Evolutionary conservation across 1,140 invertebrate genomes (phyloP).

Genomic region (Neodiprion fabricii): DNA sequence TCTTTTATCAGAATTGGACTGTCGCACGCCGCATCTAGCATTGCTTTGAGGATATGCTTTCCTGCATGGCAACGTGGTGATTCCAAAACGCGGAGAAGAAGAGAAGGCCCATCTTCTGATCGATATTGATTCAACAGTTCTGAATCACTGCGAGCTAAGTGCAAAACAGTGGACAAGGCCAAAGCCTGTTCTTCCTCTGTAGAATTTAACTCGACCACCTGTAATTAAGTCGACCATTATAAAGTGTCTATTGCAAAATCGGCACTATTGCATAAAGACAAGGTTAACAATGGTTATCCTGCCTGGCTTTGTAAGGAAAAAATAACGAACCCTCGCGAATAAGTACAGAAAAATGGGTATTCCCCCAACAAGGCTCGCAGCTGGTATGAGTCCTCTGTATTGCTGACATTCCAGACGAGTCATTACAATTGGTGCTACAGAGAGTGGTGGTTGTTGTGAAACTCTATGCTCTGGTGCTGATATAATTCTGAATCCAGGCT

Average conservation of each 20-base stretch:
- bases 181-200: conserved; percentile 65
- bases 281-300: neutral
- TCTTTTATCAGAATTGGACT: conserved; percentile 59
- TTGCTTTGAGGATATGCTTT: conserved; percentile 64
- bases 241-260: neutral
- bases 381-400: conserved; percentile 63
- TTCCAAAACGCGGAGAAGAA: conserved; percentile 65
- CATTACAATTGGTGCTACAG: conserved; percentile 49
- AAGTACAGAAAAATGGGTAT: conserved; percentile 67
- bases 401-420: conserved; percentile 54
- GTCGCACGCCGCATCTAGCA: conserved; percentile 66
- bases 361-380: conserved; percentile 66
- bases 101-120: conserved; percentile 55
- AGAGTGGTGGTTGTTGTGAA: conserved; percentile 60
- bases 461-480: conserved; percentile 56
- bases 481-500: conserved; percentile 59
- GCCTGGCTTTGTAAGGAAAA: conserved; percentile 10
- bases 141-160: conserved; percentile 61
- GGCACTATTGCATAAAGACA: neutral
- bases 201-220: conserved; percentile 68
- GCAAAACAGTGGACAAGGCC: conserved; percentile 64
- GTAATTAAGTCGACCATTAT: conserved; percentile 10
- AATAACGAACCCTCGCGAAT: conserved; percentile 63
- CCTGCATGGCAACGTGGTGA: conserved; percentile 60
- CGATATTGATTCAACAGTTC: conserved; percentile 62